These are phyloP conservation scores for Ianthella basta DNA, from an alignment of 37 sponge, comb jelly and placozoan genomes.

Conservation along the genomic window DNA sequence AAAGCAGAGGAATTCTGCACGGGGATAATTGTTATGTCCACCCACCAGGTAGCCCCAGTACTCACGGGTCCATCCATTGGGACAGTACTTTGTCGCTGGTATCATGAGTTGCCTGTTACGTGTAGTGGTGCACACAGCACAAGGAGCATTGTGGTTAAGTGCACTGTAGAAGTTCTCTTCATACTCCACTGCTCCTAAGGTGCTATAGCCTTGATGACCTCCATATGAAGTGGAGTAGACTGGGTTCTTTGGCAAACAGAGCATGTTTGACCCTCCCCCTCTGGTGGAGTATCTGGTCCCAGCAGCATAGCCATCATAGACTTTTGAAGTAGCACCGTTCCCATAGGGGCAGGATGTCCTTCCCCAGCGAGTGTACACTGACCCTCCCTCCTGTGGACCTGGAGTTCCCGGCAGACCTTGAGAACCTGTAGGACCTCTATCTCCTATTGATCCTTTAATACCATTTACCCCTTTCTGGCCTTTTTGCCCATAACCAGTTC, in stretches of 20 bases:
- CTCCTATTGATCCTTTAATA: too few species aligned
- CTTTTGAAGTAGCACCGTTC: not conserved
- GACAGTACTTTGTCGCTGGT: not conserved
- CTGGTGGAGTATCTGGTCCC: not conserved
- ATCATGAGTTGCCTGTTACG: not conserved
- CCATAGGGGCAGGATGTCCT: not conserved
- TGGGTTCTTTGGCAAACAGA: constrained; percentile 18
- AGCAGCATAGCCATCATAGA: constrained; percentile 32
- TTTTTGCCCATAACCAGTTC: too few species aligned
- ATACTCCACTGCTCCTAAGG: not conserved
- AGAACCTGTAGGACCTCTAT: too few species aligned
- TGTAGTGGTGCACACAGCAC: not conserved
- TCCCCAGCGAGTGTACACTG: constrained; percentile 33
- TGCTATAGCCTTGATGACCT: not conserved
- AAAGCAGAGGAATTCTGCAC: not conserved
- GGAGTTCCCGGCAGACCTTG: too few species aligned
- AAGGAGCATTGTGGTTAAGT: not conserved
- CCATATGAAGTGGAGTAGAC: not conserved
- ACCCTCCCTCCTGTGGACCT: not conserved
- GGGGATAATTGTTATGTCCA: not conserved
- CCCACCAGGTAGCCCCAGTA: constrained; percentile 7
- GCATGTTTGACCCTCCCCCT: constrained; percentile 10
- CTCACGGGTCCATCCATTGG: not conserved
- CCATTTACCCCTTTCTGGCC: too few species aligned
- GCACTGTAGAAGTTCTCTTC: not conserved